Conservation (phyloP, 2,888 invertebrate genomes). For the Diogma glabrata region DNA sequence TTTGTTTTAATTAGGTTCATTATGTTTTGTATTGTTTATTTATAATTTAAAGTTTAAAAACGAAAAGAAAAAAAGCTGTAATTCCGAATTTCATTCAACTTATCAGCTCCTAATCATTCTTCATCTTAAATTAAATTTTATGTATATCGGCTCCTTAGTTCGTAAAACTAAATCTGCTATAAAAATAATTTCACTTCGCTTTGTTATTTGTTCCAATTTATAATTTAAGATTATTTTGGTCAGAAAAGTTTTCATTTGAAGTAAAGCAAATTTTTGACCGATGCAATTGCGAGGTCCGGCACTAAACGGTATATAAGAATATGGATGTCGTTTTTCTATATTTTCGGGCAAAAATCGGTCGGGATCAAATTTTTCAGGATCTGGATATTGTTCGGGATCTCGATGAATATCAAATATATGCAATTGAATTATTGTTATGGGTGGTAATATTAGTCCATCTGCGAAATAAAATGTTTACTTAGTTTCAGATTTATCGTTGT, state of each 20-base stretch:
- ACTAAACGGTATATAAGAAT: slow-evolving; percentile 53
- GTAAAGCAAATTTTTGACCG: slow-evolving; percentile 54
- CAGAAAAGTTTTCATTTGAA: slow-evolving; percentile 48
- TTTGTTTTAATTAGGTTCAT: too few species aligned
- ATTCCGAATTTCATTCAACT: too few species aligned
- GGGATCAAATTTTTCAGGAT: slow-evolving; percentile 48
- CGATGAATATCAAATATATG: slow-evolving; percentile 53
- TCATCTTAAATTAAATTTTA: slow-evolving; percentile 13
- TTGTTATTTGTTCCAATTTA: slow-evolving; percentile 39
- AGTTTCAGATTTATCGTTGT: slow-evolving; percentile 11
- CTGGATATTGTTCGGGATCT: slow-evolving; percentile 47
- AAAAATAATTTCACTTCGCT: slow-evolving; percentile 35
- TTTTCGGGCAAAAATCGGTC: slow-evolving; percentile 52
- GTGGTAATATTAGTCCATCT: slow-evolving; percentile 36
- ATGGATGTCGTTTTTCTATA: slow-evolving; percentile 43
- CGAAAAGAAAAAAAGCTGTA: too few species aligned
- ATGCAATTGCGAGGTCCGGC: slow-evolving; percentile 58
- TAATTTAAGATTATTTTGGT: slow-evolving; percentile 44
- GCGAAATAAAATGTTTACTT: slow-evolving; percentile 15
- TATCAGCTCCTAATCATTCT: too few species aligned
- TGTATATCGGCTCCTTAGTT: slow-evolving; percentile 32
- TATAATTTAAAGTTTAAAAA: too few species aligned
- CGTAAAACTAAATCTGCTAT: slow-evolving; percentile 40
- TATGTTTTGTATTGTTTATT: too few species aligned
- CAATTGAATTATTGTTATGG: slow-evolving; percentile 39